Conservation (phyloP, 2,888 invertebrate species). For the Phorcus lineatus region DNA sequence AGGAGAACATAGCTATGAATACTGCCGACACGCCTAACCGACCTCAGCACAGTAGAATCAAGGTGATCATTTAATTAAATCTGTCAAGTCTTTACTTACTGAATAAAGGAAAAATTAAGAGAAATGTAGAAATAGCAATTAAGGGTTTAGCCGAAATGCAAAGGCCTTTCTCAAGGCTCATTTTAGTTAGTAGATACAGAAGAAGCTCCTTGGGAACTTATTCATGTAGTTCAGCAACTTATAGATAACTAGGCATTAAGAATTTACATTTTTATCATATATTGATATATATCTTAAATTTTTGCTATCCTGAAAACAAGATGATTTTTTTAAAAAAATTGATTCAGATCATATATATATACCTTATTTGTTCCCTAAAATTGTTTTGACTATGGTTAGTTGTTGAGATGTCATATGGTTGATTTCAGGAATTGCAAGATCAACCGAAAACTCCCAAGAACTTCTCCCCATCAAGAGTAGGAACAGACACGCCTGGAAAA, state of each 20-base stretch:
- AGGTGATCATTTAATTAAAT: conserved; percentile 13
- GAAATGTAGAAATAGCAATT: too few species aligned
- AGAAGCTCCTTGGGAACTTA: too few species aligned
- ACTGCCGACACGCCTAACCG: conserved; percentile 12
- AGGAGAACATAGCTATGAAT: conserved; percentile 34
- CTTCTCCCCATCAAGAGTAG: conserved; percentile 9
- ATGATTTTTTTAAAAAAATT: too few species aligned
- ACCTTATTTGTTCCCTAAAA: too few species aligned
- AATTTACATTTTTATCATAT: background rate
- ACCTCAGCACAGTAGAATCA: conserved; percentile 29
- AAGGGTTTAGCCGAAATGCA: too few species aligned
- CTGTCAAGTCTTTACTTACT: background rate
- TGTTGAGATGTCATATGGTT: background rate
- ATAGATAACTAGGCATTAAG: background rate
- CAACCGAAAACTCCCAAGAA: conserved; percentile 29
- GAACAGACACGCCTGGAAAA: conserved; percentile 65
- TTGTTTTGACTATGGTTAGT: background rate
- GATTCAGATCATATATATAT: too few species aligned
- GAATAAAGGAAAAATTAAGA: too few species aligned
- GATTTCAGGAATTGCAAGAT: conserved; percentile 43
- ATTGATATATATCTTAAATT: too few species aligned
- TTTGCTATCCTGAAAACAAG: too few species aligned
- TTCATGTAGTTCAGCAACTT: too few species aligned
- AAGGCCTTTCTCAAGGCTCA: too few species aligned
- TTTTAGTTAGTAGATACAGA: too few species aligned